These are phyloP conservation scores for Clarias laeviceps DNA, from an alignment of 2,797 vertebrate species.

Conservation along the genomic window DNA sequence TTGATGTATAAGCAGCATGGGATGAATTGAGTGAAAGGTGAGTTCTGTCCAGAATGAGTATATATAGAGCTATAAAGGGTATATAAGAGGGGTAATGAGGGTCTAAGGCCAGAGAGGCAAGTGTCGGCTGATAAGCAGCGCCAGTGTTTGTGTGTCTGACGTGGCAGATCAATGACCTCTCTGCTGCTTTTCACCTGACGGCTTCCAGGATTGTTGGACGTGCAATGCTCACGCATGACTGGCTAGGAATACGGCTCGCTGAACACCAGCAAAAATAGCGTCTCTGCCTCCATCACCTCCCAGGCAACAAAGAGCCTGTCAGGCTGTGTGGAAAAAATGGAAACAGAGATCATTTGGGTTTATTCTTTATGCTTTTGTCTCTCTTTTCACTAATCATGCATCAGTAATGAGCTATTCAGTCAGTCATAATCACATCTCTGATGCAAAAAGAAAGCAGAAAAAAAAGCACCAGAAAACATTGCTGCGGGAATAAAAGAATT, in stretches of 20 bases:
- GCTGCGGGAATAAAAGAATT: neutral
- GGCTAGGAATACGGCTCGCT: neutral
- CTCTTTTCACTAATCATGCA: neutral
- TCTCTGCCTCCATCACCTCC: conserved; percentile 13
- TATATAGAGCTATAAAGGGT: neutral
- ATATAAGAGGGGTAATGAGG: neutral
- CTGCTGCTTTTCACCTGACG: conserved; percentile 15
- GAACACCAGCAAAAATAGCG: conserved; percentile 10
- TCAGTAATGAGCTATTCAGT: neutral
- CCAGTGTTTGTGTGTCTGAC: neutral
- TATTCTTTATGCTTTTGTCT: conserved; percentile 1
- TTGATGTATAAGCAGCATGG: neutral
- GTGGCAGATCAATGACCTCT: conserved; percentile 28
- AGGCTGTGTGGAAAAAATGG: neutral
- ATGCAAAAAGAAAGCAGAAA: neutral
- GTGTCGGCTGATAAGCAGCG: neutral
- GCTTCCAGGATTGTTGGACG: conserved; percentile 1
- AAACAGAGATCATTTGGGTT: conserved; percentile 17
- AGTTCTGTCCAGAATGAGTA: neutral
- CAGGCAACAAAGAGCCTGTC: conserved; percentile 23
- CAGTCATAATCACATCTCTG: neutral
- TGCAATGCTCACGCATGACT: conserved; percentile 7
- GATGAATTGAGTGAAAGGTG: neutral
- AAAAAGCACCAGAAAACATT: neutral
- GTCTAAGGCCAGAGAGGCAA: neutral